Percentiles rank a stretch among this genome's conserved stretches.
Conservation (phyloP, 2,797 vertebrate species). For the Gymnoscopelus microlampas region DNA sequence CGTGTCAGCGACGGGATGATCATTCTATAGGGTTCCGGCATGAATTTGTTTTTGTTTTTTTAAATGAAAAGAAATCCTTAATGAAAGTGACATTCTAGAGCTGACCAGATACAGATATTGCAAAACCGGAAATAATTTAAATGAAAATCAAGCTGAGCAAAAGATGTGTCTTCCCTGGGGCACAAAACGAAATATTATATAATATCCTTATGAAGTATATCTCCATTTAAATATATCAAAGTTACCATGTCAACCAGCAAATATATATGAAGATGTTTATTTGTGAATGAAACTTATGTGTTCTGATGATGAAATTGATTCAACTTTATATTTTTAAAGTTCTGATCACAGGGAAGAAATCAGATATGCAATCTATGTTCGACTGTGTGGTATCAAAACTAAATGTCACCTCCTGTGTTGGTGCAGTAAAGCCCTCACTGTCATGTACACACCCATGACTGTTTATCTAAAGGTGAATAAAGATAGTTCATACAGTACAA, state of each 20-base stretch:
- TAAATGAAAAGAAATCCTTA: conserved; percentile 19
- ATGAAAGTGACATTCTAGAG: conserved; percentile 28
- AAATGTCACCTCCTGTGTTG: conserved; percentile 56
- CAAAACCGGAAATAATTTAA: conserved; percentile 10
- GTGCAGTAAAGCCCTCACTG: conserved; percentile 52
- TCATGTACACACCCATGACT: conserved; percentile 70
- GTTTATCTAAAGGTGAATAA: conserved; percentile 74
- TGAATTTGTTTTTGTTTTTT: conserved; percentile 18
- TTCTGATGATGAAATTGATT: conserved; percentile 51
- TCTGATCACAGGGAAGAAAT: conserved; percentile 45
- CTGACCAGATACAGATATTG: conserved; percentile 39
- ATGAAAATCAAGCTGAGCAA: conserved; percentile 9
- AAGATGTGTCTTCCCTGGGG: conserved; percentile 35
- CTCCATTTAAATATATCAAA: conserved; percentile 38
- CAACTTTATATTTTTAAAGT: conserved; percentile 66
- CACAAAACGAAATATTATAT: conserved; percentile 20
- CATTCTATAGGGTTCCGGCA: conserved; percentile 48
- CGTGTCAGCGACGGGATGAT: conserved; percentile 57
- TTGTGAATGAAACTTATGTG: conserved; percentile 55
- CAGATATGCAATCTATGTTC: conserved; percentile 75
- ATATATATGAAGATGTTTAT: conserved; percentile 42
- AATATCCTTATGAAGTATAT: conserved; percentile 39
- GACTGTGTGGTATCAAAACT: conserved; percentile 46
- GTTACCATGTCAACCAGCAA: conserved; percentile 38
- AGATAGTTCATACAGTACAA: conserved; percentile 55